Conservation (phyloP, 1,140 invertebrate genomes). For the Aphaenogaster ashmeadi region DNA sequence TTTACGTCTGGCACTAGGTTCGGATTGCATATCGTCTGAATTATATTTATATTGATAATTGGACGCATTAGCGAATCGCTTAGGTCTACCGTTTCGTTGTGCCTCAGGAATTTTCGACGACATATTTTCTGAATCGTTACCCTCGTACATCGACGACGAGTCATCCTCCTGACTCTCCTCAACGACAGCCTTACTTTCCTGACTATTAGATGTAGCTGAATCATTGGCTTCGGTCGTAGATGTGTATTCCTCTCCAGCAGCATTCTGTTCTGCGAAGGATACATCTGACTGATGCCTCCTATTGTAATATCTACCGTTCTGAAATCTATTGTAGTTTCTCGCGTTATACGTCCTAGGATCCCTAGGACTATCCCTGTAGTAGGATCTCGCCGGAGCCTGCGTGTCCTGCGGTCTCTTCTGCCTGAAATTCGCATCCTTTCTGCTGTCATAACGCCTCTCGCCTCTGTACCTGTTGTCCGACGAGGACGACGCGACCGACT, state of each 20-base stretch:
- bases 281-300: slow-evolving; percentile 67
- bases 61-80: slow-evolving; percentile 41
- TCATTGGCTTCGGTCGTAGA: background rate
- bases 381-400: slow-evolving; percentile 33
- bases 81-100: slow-evolving; percentile 61
- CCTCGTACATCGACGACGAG: slow-evolving; percentile 34
- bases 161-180: slow-evolving; percentile 34
- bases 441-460: slow-evolving; percentile 72
- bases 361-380: slow-evolving; percentile 65
- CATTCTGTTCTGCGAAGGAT: slow-evolving; percentile 30
- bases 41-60: slow-evolving; percentile 54
- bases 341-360: slow-evolving; percentile 60
- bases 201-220: slow-evolving; percentile 24
- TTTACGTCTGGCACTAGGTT: slow-evolving; percentile 27
- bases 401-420: slow-evolving; percentile 57
- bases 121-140: slow-evolving; percentile 39
- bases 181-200: slow-evolving; percentile 42
- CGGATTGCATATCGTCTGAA: slow-evolving; percentile 40
- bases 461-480: slow-evolving; percentile 58
- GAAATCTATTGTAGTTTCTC: slow-evolving; percentile 73
- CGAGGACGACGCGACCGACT: background rate
- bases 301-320: slow-evolving; percentile 73
- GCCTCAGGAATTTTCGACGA: slow-evolving; percentile 51
- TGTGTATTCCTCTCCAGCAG: background rate
- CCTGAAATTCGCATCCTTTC: slow-evolving; percentile 65